Evolutionary conservation across 2,888 invertebrate species (phyloP), one percentile per base, ranked within the genome.

Genomic region (Pocota personata): DNA sequence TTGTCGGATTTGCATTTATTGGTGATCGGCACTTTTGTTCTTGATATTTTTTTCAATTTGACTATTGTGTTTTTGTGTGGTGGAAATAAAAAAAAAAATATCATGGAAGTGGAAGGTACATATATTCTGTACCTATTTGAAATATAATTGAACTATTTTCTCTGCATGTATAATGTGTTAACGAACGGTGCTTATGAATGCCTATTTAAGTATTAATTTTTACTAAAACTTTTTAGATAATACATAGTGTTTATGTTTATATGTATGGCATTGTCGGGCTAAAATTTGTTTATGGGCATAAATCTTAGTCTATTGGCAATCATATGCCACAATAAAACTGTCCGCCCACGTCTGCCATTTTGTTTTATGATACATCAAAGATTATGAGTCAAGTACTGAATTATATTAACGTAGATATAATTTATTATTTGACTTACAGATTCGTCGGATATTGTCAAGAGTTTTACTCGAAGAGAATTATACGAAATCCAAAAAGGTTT

Each of bases 331-430:
- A 32, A 58, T 35, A 35, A 58, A 37, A 58, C 35, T 35, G 32
- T 58, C 37, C 37, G 58, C 58, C 12, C 6, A 35, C 32, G 35
- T 58, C 62, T 16, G 43, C 43, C 40, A 24, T 62, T 62, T 43
- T 30, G 43, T 62, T 62, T 62, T 43, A 40, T 43, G 46, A 30
- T 27, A 48, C 19, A 50, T 66, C 50, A 16, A 66, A 66, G n/a
- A 19, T 12, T 16, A 35, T 50, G 30, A 27, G 10, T 48, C 10
- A 48, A 24, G 12, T 48, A 48, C n/a, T 48, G 3, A n/a, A 14
- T 62, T 24, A 30, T 30, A 3, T 8, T 50, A 32, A 48, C 27
- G 16, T 10, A 27, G 14, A 30, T 14, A 24, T 24, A 24, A 24
- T 24, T 24, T 24, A 2, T 4, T 24, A 24, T 4, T 24, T 24